A percentile compares a stretch with the other conserved stretches of the same genome.
Evolutionary conservation across 1,140 invertebrate species (phyloP).

Genomic region (Rhyzopertha dominica): DNA sequence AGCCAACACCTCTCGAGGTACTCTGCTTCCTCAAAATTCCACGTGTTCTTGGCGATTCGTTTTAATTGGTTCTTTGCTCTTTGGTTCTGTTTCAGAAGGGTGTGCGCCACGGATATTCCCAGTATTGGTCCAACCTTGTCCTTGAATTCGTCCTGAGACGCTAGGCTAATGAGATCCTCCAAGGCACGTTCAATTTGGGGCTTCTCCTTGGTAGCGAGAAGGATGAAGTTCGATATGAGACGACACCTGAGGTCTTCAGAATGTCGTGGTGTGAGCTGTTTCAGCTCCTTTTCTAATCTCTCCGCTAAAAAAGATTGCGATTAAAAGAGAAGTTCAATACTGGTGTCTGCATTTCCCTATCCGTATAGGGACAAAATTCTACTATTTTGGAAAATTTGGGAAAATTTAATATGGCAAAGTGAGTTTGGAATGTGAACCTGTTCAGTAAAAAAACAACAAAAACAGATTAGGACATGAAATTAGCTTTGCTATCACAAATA

Average conservation of each 20-base stretch:
- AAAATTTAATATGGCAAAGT: too few species aligned
- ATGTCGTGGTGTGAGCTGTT: constrained; percentile 57
- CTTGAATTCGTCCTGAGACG: constrained; percentile 60
- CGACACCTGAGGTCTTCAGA: constrained; percentile 61
- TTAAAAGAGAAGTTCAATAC: too few species aligned
- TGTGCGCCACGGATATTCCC: constrained; percentile 80
- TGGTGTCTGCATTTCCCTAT: too few species aligned
- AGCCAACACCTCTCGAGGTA: constrained; percentile 95
- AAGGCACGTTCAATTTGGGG: constrained; percentile 77
- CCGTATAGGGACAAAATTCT: too few species aligned
- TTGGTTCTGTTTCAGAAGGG: constrained; percentile 85
- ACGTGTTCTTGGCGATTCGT: constrained; percentile 76
- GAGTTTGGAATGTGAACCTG: too few species aligned
- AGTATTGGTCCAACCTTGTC: constrained; percentile 85
- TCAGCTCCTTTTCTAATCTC: constrained; percentile 68
- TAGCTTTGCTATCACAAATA: too few species aligned
- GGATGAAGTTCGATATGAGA: constrained; percentile 75
- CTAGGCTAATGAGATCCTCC: constrained; percentile 72
- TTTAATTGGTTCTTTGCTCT: constrained; percentile 90
- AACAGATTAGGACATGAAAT: too few species aligned
- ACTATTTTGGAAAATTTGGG: too few species aligned
- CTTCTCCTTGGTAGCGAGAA: constrained; percentile 83
- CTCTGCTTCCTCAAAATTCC: constrained; percentile 93
- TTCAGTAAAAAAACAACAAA: too few species aligned
- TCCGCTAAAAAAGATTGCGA: constrained; percentile 51